Base-by-base conservation (phyloP, 1,140 invertebrate species). In the Platyscapa corneri region DNA sequence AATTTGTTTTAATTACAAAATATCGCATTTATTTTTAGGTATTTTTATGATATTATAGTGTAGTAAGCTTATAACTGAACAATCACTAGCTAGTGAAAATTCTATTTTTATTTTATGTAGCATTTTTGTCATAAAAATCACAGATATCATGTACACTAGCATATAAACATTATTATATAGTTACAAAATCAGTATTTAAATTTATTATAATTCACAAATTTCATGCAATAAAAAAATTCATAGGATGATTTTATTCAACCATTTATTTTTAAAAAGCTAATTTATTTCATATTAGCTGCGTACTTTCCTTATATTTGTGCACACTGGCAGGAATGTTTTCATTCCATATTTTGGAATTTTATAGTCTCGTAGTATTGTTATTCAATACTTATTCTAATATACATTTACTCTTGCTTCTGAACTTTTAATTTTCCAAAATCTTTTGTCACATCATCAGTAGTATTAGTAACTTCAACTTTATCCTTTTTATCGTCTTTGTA, bases 341-440 rank as follows among this genome's bases (percentile, higher is more conserved):
- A 85, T 86, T 86, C 88, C 81, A 76, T 27, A 60, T 83, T 34
- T 82, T 83, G 67, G 88, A 77, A 88, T 88, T 72, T 88, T 76
- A 87, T 64, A 88, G 86, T 53, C 74, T 79, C 14, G 6, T 2
- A 34, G 20, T 76, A 77, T 85, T 27, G 64, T 34, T 42, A 86
- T 27, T 86, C 30, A 78, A 60, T 72, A 39, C 77, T 83, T 79
- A 87, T 81, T 91, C 67, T 80, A 85, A 67, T 39, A 88, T 16
- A 88, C 23, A 90, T 87, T 77, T 89, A 88, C 27, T 88, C 87
- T 67, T 88, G 76, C 8, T 88, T 87, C 65, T 89, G 89, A 76
- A 92, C 89, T 76, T 92, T 88, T 82, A 94, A 89, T 14, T 92
- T 92, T 82, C 92, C 89, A 23, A 94, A 84, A 34, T 91, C 88